Evolutionary conservation across 2,888 invertebrate species (phyloP), one percentile per base, ranked within the genome.

Genomic region (Laspeyria flexula): DNA sequence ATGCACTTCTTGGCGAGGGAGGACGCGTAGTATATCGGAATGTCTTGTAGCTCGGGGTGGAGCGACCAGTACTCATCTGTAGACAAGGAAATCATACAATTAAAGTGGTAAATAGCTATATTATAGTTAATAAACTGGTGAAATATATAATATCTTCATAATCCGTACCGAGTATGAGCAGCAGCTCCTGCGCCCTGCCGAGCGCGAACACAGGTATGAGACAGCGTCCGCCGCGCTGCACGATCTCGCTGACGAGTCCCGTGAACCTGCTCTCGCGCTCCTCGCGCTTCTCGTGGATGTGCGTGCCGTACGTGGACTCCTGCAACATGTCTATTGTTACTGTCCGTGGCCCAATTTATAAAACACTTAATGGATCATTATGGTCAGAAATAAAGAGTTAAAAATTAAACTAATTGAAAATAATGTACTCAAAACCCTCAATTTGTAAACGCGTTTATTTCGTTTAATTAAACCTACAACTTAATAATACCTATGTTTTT

Each of bases 1-100:
- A 99, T 99, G 81, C 99, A 99, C 85, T 99, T 99, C 91, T 99
- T 99, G 38, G 99, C 99, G 58, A 99, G 93, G 0, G 99, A 99
- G 0, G 99, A 99, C 7, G 99, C 99, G 92, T 99, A 99, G 92
- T 99, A 99, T 67, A 99, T 99, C 0, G 99, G 99, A 72, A 99
- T 97, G 85, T 99, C 99, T 71, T 99, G 99, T 7, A 99, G 92
- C 86, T 99, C 98, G 0, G 98, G 98, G 90, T 99, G 99, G 49
- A 97, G 96, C 23, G 97, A 96, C 99, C 99, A 99, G 89, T 96
- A 99, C 84, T 99, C 99, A 88, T 99, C 99, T 94, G 93, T 41
- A 2, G 41, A 35, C 18, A 3, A 15, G n/a, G n/a, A 3, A 18
- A 5, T 18, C 7, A 7, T 31, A 10, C 11, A 5, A n/a, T n/a